Evolutionary conservation across 2,888 invertebrate species (phyloP).

Genomic region (Gordius sp.): DNA sequence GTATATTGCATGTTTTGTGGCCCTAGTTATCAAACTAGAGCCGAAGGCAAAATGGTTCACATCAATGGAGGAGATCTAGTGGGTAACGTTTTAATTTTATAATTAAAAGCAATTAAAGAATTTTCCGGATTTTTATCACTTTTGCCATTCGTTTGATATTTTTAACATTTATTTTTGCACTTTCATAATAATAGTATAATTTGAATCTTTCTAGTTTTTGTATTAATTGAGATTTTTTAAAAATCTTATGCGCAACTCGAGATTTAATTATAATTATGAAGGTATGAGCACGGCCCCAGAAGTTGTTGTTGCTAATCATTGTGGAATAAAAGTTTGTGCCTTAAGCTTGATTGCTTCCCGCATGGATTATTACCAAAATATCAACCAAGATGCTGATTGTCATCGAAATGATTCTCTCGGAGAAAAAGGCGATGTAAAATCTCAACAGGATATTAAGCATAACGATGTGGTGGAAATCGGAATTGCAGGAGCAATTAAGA

Average conservation of each 20-base stretch:
- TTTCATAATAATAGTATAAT: too few relatives aligned
- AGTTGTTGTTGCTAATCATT: constrained; percentile 70
- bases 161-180: too few relatives aligned
- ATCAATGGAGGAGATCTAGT: constrained; percentile 14
- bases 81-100: too few relatives aligned
- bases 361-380: background rate
- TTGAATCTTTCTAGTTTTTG: too few relatives aligned
- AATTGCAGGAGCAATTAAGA: background rate
- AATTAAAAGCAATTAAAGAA: too few relatives aligned
- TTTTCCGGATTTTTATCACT: too few relatives aligned
- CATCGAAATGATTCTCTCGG: too few relatives aligned
- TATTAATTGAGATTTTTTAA: too few relatives aligned
- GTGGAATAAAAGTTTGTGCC: constrained; percentile 50
- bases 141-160: too few relatives aligned
- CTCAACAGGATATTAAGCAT: background rate
- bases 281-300: constrained; percentile 49
- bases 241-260: too few relatives aligned
- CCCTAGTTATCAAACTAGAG: constrained; percentile 75
- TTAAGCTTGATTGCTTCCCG: constrained; percentile 71
- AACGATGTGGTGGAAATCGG: background rate
- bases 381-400: too few relatives aligned
- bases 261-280: too few relatives aligned
- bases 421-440: background rate
- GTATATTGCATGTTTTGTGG: constrained; percentile 33
- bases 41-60: constrained; percentile 41